Evolutionary conservation across 1,140 invertebrate genomes (phyloP), one percentile per base, ranked within the genome.

Genomic region (Magallana ariakensis): DNA sequence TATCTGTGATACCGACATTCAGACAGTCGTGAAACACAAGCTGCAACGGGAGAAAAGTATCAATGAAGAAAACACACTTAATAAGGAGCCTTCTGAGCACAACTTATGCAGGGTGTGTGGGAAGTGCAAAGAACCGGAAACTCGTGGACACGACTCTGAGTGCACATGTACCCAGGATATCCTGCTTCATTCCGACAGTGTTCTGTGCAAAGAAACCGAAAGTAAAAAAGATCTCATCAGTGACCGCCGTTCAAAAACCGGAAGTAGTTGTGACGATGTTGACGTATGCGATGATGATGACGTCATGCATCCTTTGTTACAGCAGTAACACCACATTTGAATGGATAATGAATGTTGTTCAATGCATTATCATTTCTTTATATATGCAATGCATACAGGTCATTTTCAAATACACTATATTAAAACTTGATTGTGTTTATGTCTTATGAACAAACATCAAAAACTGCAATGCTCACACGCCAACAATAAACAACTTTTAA

Each of bases 261-360:
- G 33, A 26, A 75, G 11, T 5, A 75, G 66, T 75, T 75, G 66
- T 75, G 66, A 75, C 1, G 66, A 75, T 75, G 13, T 26, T 75
- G 66, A 75, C 22, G 66, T 75, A 10, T 75, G 66, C 33, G 66
- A 75, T 19, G 26, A 75, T 75, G 66, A 75, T 75, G 66, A 75
- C 66, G 66, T 75, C 9, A 11, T 75, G 66, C 66, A 75, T 75
- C 66, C 66, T 4, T 22, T 75, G 66, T 75, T 75, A 26, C 22
- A 26, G 10, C 22, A 75, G 22, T 26, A 75, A 75, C n/a, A n/a
- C 11, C 66, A 46, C 33, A 46, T 46, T 46, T 46, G 33, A 46
- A 46, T 46, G 3, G 33, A 46, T 46, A 46, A 46, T 46, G 33
- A 46, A 46, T 46, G 33, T 46, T 46, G 33, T 46, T 46, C 5